These are phyloP conservation scores for Drosophila kambysellisi DNA, from an alignment of 2,888 invertebrate species.

Conservation along the genomic window DNA sequence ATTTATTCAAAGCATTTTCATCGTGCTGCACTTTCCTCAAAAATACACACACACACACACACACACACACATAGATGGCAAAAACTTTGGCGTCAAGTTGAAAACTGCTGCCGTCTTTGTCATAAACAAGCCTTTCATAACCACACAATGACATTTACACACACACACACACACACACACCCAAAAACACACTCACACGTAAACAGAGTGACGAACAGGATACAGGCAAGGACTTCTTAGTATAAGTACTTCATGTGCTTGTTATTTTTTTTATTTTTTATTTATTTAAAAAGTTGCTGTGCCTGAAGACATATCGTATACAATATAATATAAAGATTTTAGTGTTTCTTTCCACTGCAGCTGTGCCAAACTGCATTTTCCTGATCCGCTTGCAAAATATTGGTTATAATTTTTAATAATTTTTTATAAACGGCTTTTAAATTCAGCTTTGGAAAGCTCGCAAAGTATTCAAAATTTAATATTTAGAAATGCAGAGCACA, in stretches of 20 bases:
- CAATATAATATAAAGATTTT: constrained; percentile 20
- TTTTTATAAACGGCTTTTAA: background rate
- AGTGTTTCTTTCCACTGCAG: constrained; percentile 13
- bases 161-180: background rate
- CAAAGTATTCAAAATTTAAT: constrained; percentile 1
- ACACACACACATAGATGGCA: constrained; percentile 14
- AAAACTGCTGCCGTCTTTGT: constrained; percentile 51
- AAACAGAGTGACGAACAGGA: constrained; percentile 12
- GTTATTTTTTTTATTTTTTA: constrained; percentile 16
- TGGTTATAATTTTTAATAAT: background rate
- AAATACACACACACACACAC: constrained; percentile 22
- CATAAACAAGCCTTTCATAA: constrained; percentile 56
- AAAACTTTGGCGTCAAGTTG: constrained; percentile 61
- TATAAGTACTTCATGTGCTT: constrained; percentile 42
- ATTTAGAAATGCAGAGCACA: too few species aligned
- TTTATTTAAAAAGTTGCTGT: constrained; percentile 77
- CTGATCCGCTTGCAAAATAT: constrained; percentile 12
- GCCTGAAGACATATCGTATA: constrained; percentile 32
- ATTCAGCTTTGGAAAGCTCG: background rate
- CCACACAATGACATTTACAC: background rate
- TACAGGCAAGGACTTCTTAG: constrained; percentile 29
- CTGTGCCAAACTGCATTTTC: constrained; percentile 30
- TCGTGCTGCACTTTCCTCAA: constrained; percentile 44
- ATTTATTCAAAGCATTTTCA: constrained; percentile 77
- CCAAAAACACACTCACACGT: background rate